Evolutionary conservation across 2,113 vertebrate species (phyloP), one percentile per base, ranked within the genome.

Genomic region (Malurus elegans): DNA sequence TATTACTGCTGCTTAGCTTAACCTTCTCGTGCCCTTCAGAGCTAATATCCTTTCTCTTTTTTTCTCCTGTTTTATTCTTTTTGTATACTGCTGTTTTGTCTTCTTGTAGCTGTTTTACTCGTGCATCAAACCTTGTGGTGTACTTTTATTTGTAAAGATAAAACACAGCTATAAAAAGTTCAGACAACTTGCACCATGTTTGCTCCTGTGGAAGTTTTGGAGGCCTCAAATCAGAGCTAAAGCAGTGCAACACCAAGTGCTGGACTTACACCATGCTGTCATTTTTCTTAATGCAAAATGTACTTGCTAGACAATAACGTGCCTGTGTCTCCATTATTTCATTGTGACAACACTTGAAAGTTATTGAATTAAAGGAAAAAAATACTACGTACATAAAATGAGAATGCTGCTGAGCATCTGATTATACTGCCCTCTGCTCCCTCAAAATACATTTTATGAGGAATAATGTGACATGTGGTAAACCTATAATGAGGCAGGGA

Each of bases 1-100:
- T 99, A 97, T 44, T 61, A 62, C 45, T 53, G 12, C 36, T 42
- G 48, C 44, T 73, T 53, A 47, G 36, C 17, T 88, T 83, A 69
- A 74, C n/a, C 10, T 85, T 60, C 36, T 71, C 64, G 18, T 84
- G 60, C 44, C 40, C 18, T 60, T 40, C 66, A 75, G 17, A 76
- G 12, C 60, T 71, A 26, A 72, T 83, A 86, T 44, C 18, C 34
- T 40, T 58, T 72, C 8, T 38, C 4, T 8, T 82, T 47, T 70
- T 64, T 51, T 23, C 6, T 50, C 11, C 5, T 60, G 14, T 78
- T 86, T 69, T 56, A 42, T 54, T 92, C 14, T 64, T 57, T 64
- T 42, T 76, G 25, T 79, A 42, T 76, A 31, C 29, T 74, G 34
- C 51, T 51, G 6, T 48, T 89, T 76, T 75, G 18, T 58, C 51